A percentile compares a stretch with the other conserved stretches of the same genome.
phyloP scores from a whole-genome alignment of 2,888 invertebrate species.

The Invenusta paracnida region DNA sequence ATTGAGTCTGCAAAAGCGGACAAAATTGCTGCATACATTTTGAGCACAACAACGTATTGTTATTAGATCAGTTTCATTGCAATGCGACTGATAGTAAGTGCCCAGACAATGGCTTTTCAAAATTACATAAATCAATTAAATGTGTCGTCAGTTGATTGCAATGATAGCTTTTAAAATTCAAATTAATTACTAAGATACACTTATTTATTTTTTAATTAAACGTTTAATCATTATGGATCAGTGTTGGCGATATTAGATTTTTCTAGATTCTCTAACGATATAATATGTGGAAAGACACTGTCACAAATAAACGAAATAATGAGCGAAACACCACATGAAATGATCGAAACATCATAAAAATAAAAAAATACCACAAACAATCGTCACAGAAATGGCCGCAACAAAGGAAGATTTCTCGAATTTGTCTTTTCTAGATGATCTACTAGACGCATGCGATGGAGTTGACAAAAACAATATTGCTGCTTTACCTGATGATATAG shows the following conservation, averaged over 20 bases:
- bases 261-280: not conserved
- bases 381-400: not conserved
- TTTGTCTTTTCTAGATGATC: no score
- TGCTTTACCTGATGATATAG: not conserved
- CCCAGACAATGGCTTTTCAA: not conserved
- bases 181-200: no score
- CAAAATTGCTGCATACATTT: no score
- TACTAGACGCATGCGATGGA: not conserved
- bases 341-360: no score
- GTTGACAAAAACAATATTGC: not conserved
- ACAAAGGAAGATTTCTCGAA: not conserved
- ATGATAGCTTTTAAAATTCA: slow-evolving; percentile 21
- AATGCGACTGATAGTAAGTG: not conserved
- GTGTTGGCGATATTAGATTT: not conserved
- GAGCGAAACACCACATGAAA: slow-evolving; percentile 22
- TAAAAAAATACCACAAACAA: slow-evolving; percentile 1
- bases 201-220: not conserved
- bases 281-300: slow-evolving; percentile 20
- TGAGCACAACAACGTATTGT: no score
- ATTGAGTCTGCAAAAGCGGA: not conserved
- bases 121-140: slow-evolving; percentile 17
- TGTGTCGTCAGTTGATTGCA: slow-evolving; percentile 11
- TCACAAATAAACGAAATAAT: not conserved
- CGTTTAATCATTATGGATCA: not conserved
- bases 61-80: slow-evolving; percentile 15